Conservation (phyloP, 2,888 invertebrate species). For the Chrysina gloriosa region DNA sequence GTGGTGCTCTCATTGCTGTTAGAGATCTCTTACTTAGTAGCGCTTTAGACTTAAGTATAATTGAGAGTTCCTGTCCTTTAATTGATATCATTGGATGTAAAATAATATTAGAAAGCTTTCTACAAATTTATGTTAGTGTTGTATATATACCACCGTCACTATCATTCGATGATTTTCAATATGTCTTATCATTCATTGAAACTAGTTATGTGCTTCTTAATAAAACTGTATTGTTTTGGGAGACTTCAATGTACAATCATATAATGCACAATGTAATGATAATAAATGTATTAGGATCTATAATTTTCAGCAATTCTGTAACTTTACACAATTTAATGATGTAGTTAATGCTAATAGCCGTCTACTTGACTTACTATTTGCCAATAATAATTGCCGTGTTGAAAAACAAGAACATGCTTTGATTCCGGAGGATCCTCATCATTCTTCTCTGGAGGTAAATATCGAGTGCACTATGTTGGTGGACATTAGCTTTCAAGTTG, state of each 20-base stretch:
- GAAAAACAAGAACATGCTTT: no score
- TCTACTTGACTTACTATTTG: no score
- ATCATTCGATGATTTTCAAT: background rate
- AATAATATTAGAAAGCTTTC: background rate
- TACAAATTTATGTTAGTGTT: background rate
- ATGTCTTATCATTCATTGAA: background rate
- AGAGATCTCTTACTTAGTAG: background rate
- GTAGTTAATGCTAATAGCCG: no score
- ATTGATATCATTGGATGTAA: background rate
- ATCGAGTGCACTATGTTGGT: background rate
- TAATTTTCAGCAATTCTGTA: background rate
- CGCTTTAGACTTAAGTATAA: background rate
- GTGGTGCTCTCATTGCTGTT: background rate
- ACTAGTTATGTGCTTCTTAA: background rate
- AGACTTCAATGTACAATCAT: background rate
- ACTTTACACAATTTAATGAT: no score
- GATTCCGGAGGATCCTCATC: no score
- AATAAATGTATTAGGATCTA: background rate
- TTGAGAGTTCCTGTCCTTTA: background rate
- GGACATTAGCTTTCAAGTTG: background rate
- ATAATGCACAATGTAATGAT: background rate
- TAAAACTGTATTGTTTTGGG: background rate
- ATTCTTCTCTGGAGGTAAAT: no score
- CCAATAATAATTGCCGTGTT: no score
- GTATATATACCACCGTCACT: background rate